These are phyloP conservation scores for Caranx melampygus DNA, from an alignment of 2,113 vertebrate genomes.

Conservation along the genomic window DNA sequence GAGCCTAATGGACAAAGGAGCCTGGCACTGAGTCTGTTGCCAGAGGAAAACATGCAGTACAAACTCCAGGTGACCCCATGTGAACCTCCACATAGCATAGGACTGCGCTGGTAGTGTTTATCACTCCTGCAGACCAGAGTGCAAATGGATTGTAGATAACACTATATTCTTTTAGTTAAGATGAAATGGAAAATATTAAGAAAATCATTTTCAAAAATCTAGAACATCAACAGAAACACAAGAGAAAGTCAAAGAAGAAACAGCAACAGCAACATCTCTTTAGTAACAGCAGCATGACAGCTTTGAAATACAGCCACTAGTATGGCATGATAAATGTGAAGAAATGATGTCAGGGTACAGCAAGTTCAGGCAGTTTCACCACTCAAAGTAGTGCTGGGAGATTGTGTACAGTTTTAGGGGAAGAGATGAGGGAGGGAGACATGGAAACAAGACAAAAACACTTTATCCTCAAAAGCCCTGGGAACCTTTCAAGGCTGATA, in stretches of 20 bases:
- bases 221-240: not conserved
- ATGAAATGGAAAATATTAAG: not conserved
- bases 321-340: not conserved
- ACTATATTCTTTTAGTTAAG: not conserved
- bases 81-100: slow-evolving; percentile 4
- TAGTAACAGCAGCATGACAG: slow-evolving; percentile 1
- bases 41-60: slow-evolving; percentile 1
- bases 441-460: not conserved
- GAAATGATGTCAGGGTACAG: slow-evolving; percentile 1
- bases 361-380: slow-evolving; percentile 6
- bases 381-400: not conserved
- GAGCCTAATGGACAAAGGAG: slow-evolving; percentile 10
- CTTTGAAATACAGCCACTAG: not conserved
- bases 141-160: not conserved
- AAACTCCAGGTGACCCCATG: slow-evolving; percentile 18
- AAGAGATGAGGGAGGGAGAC: not conserved
- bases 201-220: not conserved
- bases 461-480: not conserved
- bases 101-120: not conserved
- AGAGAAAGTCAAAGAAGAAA: not conserved
- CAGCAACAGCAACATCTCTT: not conserved
- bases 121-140: not conserved
- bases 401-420: not conserved
- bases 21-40: slow-evolving; percentile 3
- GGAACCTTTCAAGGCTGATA: not conserved